These are phyloP conservation scores for Heterodera carotae DNA, from an alignment of 1,140 invertebrate species.

Conservation along the genomic window DNA sequence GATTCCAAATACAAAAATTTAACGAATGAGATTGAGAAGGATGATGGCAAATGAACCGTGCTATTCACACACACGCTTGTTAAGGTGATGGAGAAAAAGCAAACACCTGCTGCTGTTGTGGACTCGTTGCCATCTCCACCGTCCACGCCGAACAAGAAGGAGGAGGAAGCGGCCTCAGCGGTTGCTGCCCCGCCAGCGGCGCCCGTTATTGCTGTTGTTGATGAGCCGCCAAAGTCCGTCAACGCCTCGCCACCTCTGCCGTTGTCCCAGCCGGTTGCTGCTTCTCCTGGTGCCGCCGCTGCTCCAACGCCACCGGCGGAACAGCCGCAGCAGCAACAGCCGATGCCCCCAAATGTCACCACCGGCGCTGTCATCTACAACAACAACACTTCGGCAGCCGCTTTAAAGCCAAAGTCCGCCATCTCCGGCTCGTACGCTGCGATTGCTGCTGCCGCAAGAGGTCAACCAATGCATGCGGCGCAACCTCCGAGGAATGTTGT, in stretches of 20 bases:
- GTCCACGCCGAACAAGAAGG: background rate
- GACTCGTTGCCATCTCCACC: background rate
- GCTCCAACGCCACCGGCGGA: background rate
- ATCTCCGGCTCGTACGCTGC: constrained; percentile 2
- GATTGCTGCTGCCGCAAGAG: background rate
- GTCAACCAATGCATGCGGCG: background rate
- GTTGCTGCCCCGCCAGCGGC: background rate
- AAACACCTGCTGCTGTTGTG: background rate
- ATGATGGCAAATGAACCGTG: no score
- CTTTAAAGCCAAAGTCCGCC: background rate
- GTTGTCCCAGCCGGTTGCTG: background rate
- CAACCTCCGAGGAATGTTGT: no score
- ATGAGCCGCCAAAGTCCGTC: background rate
- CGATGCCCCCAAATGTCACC: background rate
- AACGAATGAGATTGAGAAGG: no score
- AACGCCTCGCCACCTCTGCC: background rate
- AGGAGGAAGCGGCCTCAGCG: background rate
- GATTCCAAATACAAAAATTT: background rate
- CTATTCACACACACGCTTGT: no score
- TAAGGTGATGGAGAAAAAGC: background rate
- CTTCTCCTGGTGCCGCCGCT: background rate
- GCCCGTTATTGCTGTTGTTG: background rate
- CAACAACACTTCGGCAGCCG: background rate
- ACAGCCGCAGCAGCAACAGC: constrained; percentile 8
- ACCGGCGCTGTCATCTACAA: background rate